Percentiles rank a stretch among this genome's conserved stretches.
These are phyloP conservation scores for Rhynchotus rufescens DNA, from an alignment of 2,797 vertebrate species.

Conservation along the genomic window DNA sequence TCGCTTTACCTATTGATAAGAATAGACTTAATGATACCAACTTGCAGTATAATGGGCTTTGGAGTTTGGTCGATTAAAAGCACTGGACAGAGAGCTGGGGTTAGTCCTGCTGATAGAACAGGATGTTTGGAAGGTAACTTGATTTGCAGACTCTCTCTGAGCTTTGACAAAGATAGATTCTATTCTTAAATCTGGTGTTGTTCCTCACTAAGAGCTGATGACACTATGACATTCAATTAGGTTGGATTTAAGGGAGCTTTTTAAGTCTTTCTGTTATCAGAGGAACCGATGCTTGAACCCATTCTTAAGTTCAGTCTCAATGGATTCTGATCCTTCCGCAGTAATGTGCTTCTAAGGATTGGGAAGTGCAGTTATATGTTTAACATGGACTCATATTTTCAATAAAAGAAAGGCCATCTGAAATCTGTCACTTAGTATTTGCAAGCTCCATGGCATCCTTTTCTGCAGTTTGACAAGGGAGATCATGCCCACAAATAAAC, in stretches of 20 bases:
- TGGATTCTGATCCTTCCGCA: background rate
- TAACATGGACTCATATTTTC: background rate
- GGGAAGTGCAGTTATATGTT: background rate
- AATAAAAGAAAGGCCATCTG: background rate
- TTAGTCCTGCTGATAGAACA: background rate
- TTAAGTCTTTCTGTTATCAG: background rate
- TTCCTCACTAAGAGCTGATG: background rate
- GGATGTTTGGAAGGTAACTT: background rate
- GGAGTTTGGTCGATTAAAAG: background rate
- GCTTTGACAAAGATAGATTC: background rate
- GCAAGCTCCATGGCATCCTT: constrained; percentile 4
- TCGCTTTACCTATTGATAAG: background rate
- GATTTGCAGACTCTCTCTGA: background rate
- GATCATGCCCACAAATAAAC: constrained; percentile 71
- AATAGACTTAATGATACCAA: rapidly evolving
- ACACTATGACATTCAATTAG: background rate
- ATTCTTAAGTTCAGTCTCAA: background rate
- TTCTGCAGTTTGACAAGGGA: constrained; percentile 59
- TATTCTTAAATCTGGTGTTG: background rate
- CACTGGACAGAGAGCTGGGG: background rate
- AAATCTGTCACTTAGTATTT: constrained; percentile 69
- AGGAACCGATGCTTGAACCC: background rate
- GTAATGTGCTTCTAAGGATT: background rate
- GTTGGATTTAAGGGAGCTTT: background rate
- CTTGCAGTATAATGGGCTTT: background rate